A percentile compares a stretch with the other conserved stretches of the same genome.
These are phyloP conservation scores for Hesperia comma DNA, from an alignment of 2,888 invertebrate genomes.

Conservation along the genomic window DNA sequence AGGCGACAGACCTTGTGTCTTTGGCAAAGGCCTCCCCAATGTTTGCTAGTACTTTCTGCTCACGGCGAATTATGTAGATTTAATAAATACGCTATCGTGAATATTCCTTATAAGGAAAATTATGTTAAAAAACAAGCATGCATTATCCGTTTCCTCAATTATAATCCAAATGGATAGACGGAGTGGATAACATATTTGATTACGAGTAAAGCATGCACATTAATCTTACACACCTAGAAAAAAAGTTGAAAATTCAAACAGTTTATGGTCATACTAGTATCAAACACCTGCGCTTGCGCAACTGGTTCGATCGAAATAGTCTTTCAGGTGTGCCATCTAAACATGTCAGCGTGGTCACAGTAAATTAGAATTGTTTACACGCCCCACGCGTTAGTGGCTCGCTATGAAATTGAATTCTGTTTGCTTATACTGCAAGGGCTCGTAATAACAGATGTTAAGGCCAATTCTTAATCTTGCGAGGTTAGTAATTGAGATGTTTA, in stretches of 20 bases:
- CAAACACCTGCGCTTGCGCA: slow-evolving; percentile 42
- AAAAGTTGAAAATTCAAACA: slow-evolving; percentile 29
- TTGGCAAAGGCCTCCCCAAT: no score
- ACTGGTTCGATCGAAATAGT: slow-evolving; percentile 60
- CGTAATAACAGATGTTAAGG: slow-evolving; percentile 15
- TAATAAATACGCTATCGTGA: neutral
- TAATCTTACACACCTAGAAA: slow-evolving; percentile 28
- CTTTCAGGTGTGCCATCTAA: slow-evolving; percentile 56
- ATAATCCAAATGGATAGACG: slow-evolving; percentile 26
- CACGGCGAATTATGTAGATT: neutral
- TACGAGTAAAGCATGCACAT: slow-evolving; percentile 28
- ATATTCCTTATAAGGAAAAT: slow-evolving; percentile 3
- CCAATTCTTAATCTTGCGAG: slow-evolving; percentile 3
- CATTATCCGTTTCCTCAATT: slow-evolving; percentile 29
- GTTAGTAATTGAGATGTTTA: slow-evolving; percentile 4
- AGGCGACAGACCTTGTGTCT: no score
- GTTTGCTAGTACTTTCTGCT: neutral
- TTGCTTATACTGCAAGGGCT: slow-evolving; percentile 23
- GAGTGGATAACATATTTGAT: slow-evolving; percentile 32
- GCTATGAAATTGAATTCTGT: slow-evolving; percentile 32
- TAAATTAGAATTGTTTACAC: slow-evolving; percentile 37
- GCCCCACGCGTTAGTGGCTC: slow-evolving; percentile 25
- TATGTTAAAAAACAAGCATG: slow-evolving; percentile 9
- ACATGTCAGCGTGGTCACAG: slow-evolving; percentile 43
- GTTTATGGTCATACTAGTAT: slow-evolving; percentile 43